Evolutionary conservation across 2,797 vertebrate genomes (phyloP), one percentile per base, ranked within the genome.

Genomic region (Chelonia mydas): DNA sequence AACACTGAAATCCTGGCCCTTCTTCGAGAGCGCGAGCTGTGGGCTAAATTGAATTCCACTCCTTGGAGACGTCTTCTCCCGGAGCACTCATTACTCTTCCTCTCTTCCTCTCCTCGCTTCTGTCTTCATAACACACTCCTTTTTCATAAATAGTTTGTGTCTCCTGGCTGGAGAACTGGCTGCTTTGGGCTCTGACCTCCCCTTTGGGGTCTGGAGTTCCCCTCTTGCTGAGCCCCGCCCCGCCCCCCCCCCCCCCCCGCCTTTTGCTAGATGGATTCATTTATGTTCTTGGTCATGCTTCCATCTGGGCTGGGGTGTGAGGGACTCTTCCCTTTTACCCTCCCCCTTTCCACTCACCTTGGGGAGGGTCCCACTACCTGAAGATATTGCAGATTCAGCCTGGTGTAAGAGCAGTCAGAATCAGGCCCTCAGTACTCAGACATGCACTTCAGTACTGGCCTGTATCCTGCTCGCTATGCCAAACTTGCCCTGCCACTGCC

Each of bases 41-140:
- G 47, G 65, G 54, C 90, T 93, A 88, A 94, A 93, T 84, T 94
- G 77, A 87, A 87, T 94, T 93, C 84, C 37, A 76, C 74, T 27
- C 85, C 65, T 93, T 83, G 78, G 76, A 93, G 93, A 93, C 49
- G 11, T 94, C 79, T 95, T 95, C 47, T 1, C 1, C 15, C 90
- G 61, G 72, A 93, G 76, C n/a, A 13, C 31, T 89, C 65, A 59
- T 91, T 88, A 86, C 0, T 15, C 45, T 82, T 93, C 84, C 45
- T 83, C 1, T 72, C 90, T 50, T 61, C 59, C 61, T 68, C 37
- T 65, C 77, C 28, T 47, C 45, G 51, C 78, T 87, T 83, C 95
- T 55, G 68, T 94, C 96, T 94, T 91, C 61, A 21, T 59, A 93
- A 84, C 65, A 81, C 84, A 28, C 33, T 28, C 90, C 10, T 23